phyloP scores from a whole-genome alignment of 2,797 vertebrate species.

The Geotrypetes seraphini region DNA sequence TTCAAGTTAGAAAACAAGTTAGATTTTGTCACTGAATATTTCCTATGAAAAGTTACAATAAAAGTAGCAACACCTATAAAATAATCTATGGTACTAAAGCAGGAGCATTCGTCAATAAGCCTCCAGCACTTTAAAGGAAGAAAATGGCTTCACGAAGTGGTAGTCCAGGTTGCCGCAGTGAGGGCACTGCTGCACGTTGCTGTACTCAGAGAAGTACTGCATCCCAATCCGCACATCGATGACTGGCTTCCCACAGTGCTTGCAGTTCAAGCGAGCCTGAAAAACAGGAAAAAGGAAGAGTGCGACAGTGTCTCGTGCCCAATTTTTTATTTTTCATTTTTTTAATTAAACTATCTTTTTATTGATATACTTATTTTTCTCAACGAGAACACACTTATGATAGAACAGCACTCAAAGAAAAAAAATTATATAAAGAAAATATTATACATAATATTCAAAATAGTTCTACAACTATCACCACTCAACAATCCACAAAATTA shows the following conservation, averaged over 20 bases:
- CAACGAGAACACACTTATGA: too few species aligned
- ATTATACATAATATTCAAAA: too few species aligned
- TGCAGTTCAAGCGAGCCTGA: constrained; percentile 96
- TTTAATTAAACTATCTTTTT: too few species aligned
- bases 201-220: constrained; percentile 99
- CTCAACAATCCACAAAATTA: too few species aligned
- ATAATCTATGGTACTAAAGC: constrained; percentile 80
- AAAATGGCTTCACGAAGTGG: constrained; percentile 98
- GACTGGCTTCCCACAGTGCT: constrained; percentile 96
- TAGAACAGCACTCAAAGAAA: too few species aligned
- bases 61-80: constrained; percentile 71
- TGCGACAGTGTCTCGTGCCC: not conserved
- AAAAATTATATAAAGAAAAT: too few species aligned
- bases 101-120: constrained; percentile 98
- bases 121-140: constrained; percentile 96
- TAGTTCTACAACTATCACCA: too few species aligned
- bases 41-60: constrained; percentile 72
- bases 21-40: constrained; percentile 51
- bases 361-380: too few species aligned
- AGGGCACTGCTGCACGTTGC: constrained; percentile 97
- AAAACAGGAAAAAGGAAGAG: not conserved
- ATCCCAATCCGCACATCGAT: constrained; percentile 95
- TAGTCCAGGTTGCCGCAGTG: constrained; percentile 99
- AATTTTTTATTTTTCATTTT: not conserved
- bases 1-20: constrained; percentile 62